Conservation (phyloP, 2,888 invertebrate genomes). For the Chesias legatella region DNA sequence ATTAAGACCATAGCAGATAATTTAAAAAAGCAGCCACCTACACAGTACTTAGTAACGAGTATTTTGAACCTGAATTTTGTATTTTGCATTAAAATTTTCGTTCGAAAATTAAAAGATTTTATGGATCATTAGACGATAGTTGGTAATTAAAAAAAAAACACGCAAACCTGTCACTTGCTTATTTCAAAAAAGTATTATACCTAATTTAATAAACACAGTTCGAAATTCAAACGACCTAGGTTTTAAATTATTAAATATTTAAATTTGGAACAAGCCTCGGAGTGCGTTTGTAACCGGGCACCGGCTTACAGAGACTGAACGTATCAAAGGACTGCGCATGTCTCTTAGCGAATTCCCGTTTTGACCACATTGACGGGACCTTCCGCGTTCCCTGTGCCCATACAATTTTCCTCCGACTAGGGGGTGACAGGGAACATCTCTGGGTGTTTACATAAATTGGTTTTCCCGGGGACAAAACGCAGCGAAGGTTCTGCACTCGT, state of each 20-base stretch:
- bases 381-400: constrained; percentile 31
- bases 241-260: constrained; percentile 4
- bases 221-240: constrained; percentile 1
- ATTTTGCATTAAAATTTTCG: too few species aligned
- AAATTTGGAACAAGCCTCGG: constrained; percentile 10
- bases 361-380: constrained; percentile 40
- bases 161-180: constrained; percentile 1
- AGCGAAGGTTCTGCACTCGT: constrained; percentile 30
- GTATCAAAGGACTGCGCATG: constrained; percentile 54
- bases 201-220: not conserved
- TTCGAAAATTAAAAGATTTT: too few species aligned
- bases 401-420: constrained; percentile 6
- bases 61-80: too few species aligned
- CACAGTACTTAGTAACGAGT: constrained; percentile 11
- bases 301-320: constrained; percentile 52
- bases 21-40: constrained; percentile 4
- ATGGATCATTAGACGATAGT: not conserved
- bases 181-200: not conserved
- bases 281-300: constrained; percentile 42
- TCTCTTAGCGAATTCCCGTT: constrained; percentile 44
- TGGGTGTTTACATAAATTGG: constrained; percentile 39
- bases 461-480: constrained; percentile 35
- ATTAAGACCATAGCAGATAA: not conserved
- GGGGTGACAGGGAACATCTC: constrained; percentile 15
- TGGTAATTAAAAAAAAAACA: not conserved